Conservation (phyloP, 2,113 vertebrate genomes). For the Acinonyx jubatus region DNA sequence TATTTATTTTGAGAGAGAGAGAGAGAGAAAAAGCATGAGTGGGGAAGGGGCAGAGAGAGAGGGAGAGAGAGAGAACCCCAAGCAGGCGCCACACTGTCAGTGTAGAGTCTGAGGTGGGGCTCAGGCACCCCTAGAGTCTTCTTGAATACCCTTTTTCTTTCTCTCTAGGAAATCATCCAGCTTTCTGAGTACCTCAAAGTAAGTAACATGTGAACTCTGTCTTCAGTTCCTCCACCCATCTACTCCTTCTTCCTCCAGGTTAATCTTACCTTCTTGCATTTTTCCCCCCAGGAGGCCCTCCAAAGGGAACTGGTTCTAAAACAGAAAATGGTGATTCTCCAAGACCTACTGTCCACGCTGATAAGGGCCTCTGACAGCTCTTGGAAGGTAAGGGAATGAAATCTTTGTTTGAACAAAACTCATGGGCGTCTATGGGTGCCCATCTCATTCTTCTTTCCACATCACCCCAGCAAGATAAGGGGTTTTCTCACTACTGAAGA, state of each 20-base stretch:
- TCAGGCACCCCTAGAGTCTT: background rate
- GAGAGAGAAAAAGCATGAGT: no score
- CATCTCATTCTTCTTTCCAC: background rate
- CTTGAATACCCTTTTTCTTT: slow-evolving; percentile 45
- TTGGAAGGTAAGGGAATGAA: slow-evolving; percentile 86
- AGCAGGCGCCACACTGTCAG: no score
- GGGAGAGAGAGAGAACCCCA: no score
- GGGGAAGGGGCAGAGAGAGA: no score
- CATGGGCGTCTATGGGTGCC: background rate
- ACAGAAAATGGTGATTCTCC: slow-evolving; percentile 87
- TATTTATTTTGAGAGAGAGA: no score
- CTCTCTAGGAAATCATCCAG: slow-evolving; percentile 87
- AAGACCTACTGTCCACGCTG: slow-evolving; percentile 85
- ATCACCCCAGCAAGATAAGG: background rate
- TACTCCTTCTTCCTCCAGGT: background rate
- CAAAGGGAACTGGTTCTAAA: slow-evolving; percentile 87
- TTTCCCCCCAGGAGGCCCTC: slow-evolving; percentile 84
- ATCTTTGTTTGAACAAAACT: background rate
- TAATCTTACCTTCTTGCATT: background rate
- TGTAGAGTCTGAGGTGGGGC: no score
- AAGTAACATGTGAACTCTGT: slow-evolving; percentile 48
- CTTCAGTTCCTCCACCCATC: background rate
- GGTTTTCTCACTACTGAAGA: background rate
- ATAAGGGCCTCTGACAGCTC: slow-evolving; percentile 84
- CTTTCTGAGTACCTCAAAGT: slow-evolving; percentile 89